Conservation (phyloP, 2,888 invertebrate genomes). For the Amiota minor region DNA sequence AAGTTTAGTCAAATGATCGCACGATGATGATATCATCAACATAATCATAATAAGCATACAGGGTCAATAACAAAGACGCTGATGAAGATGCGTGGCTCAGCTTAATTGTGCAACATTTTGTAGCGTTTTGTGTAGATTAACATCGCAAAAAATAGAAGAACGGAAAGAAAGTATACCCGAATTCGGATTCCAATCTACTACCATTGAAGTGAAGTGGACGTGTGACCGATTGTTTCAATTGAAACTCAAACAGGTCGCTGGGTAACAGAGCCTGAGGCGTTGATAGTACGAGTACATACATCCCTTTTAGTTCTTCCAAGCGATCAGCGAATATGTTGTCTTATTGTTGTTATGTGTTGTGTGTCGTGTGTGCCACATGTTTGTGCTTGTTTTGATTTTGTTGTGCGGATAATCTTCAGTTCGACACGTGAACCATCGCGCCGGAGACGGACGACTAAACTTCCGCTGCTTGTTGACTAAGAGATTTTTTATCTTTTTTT, state of each 20-base stretch:
- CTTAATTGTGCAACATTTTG: conserved; percentile 74
- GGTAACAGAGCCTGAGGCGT: background rate
- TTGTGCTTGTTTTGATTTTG: conserved; percentile 67
- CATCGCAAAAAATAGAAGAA: conserved; percentile 61
- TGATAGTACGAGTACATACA: background rate
- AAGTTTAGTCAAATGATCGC: background rate
- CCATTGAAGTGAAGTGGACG: conserved; percentile 44
- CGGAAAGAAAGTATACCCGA: conserved; percentile 23
- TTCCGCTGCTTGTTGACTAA: conserved; percentile 27
- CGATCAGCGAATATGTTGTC: background rate
- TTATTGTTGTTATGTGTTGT: background rate
- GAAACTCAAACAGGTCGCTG: conserved; percentile 40
- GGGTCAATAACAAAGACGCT: conserved; percentile 34
- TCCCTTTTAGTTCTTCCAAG: background rate
- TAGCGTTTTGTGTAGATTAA: conserved; percentile 71
- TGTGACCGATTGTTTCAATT: conserved; percentile 17
- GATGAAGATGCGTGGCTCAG: conserved; percentile 64
- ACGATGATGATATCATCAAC: conserved; percentile 54
- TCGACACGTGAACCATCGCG: conserved; percentile 58
- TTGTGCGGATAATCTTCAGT: conserved; percentile 63
- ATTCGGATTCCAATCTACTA: conserved; percentile 57
- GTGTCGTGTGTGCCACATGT: conserved; percentile 32
- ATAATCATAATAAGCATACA: conserved; percentile 47
- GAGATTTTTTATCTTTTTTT: conserved; percentile 39
- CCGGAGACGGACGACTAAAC: background rate